phyloP scores from a whole-genome alignment of 1,140 invertebrate genomes.

The Zaprionus taronus region DNA sequence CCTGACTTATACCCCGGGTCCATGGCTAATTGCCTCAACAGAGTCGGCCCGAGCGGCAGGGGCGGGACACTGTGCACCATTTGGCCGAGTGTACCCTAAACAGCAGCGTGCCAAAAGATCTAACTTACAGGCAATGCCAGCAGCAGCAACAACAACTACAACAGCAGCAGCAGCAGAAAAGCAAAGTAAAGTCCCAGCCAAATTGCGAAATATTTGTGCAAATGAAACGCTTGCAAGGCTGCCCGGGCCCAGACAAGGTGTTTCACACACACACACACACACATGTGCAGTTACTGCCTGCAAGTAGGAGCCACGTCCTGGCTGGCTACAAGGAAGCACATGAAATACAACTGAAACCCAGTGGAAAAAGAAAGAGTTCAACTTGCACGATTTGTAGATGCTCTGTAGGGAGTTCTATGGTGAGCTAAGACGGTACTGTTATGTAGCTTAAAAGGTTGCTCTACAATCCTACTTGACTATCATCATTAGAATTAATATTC shows the following conservation, averaged over 20 bases:
- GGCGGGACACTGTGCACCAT: background rate
- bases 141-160: background rate
- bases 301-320: constrained; percentile 14
- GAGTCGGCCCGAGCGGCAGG: background rate
- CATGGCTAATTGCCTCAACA: constrained; percentile 50
- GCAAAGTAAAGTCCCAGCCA: constrained; percentile 25
- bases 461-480: too few species aligned
- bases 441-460: too few species aligned
- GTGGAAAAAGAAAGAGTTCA: background rate
- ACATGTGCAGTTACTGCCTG: background rate
- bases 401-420: background rate
- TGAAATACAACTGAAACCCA: constrained; percentile 24
- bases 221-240: constrained; percentile 56
- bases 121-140: constrained; percentile 28
- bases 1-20: constrained; percentile 20
- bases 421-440: too few species aligned
- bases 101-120: constrained; percentile 34
- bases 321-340: constrained; percentile 24
- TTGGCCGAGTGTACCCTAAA: constrained; percentile 15
- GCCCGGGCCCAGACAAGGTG: constrained; percentile 54
- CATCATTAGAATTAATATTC: too few species aligned
- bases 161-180: constrained; percentile 17
- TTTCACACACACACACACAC: constrained; percentile 41
- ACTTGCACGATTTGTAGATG: background rate
- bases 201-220: constrained; percentile 64